Evolutionary conservation across 2,113 vertebrate genomes (phyloP).

Genomic region (Morone chrysops): DNA sequence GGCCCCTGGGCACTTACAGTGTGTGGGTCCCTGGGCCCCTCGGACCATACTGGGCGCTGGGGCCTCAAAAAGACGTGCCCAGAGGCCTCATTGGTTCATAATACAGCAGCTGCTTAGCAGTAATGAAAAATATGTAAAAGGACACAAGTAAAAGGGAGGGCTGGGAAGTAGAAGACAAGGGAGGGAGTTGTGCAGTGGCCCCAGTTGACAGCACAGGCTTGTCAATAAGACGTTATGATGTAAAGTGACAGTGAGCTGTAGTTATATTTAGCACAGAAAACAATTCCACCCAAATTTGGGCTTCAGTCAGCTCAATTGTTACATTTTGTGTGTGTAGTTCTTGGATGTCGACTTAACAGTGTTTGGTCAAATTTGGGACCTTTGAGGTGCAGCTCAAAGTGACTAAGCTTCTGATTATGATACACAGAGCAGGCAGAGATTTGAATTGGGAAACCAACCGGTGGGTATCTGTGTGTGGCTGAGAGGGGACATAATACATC

Average conservation of each 20-base stretch:
- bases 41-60: too few relatives aligned
- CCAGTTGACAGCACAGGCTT: neutral
- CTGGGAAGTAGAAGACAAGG: neutral
- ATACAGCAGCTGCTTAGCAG: too few relatives aligned
- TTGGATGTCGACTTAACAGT: neutral
- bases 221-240: constrained; percentile 21
- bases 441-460: constrained; percentile 26
- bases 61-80: too few relatives aligned
- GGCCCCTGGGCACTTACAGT: too few relatives aligned
- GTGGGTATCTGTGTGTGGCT: constrained; percentile 27
- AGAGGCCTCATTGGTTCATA: too few relatives aligned
- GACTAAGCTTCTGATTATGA: constrained; percentile 35
- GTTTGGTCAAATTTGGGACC: neutral
- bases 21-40: too few relatives aligned
- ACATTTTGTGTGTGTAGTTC: neutral
- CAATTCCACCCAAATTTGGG: neutral
- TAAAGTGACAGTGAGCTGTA: constrained; percentile 16
- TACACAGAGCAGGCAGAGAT: constrained; percentile 1
- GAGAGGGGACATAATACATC: constrained; percentile 18
- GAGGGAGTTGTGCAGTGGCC: neutral
- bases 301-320: neutral
- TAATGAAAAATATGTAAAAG: neutral
- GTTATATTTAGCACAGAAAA: constrained; percentile 32
- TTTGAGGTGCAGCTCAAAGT: neutral
- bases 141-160: neutral